Evolutionary conservation across 2,113 vertebrate genomes (phyloP).

Genomic region (Fulmarus glacialis): DNA sequence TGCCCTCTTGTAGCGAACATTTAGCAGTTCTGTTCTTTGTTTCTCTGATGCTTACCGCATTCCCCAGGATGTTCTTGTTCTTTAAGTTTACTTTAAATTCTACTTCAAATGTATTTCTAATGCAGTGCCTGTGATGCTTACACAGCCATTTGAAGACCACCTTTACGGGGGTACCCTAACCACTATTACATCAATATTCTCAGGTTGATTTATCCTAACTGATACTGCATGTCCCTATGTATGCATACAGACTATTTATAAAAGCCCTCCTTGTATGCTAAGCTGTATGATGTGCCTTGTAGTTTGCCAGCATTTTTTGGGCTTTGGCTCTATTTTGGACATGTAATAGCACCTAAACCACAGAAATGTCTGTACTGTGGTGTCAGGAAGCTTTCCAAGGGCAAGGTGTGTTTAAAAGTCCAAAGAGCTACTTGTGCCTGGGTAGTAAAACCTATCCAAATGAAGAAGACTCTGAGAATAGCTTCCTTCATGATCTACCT

Average conservation of each 20-base stretch:
- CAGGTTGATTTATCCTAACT: not conserved
- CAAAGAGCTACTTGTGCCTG: not conserved
- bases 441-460: not conserved
- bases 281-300: not conserved
- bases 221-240: not conserved
- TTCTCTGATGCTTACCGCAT: not conserved
- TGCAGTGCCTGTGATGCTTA: not conserved
- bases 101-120: not conserved
- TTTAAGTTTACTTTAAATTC: not conserved
- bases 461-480: not conserved
- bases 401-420: not conserved
- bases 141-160: not conserved
- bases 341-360: not conserved
- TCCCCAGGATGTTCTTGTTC: not conserved
- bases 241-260: not conserved
- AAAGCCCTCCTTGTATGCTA: not conserved
- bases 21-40: not conserved
- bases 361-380: not conserved
- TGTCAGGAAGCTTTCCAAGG: not conserved
- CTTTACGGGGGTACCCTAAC: not conserved
- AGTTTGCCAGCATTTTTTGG: not conserved
- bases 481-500: not conserved
- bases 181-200: not conserved
- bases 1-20: not conserved
- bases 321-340: not conserved